phyloP scores from a whole-genome alignment of 2,113 vertebrate genomes.

The Erythrocercus mccallii region DNA sequence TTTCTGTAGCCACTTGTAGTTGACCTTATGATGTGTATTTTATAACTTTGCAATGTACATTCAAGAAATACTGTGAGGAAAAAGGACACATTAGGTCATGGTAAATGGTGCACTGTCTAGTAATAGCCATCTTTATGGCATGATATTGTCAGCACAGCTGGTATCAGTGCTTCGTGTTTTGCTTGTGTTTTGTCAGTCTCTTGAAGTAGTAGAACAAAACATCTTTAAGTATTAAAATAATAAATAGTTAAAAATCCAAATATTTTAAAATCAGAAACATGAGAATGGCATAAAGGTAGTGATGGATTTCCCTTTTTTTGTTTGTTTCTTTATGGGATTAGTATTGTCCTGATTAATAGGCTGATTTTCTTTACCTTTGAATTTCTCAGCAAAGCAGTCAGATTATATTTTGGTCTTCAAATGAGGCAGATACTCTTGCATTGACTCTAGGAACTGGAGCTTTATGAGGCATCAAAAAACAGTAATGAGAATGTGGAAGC shows the following conservation, averaged over 20 bases:
- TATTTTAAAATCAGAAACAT: not conserved
- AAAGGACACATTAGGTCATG: not conserved
- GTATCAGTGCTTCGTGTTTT: not conserved
- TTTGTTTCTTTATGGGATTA: not conserved
- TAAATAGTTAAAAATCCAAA: not conserved
- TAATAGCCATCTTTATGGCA: not conserved
- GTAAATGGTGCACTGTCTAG: not conserved
- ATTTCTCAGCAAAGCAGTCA: not conserved
- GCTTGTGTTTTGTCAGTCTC: not conserved
- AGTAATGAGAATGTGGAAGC: not conserved
- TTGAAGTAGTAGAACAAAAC: not conserved
- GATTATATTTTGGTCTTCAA: not conserved
- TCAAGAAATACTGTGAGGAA: not conserved
- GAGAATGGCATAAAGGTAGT: not conserved
- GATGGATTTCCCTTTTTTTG: not conserved
- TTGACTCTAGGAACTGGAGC: not conserved
- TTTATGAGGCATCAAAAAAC: not conserved
- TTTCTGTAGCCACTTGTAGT: not conserved
- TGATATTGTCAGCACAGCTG: not conserved
- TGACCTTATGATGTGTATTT: not conserved
- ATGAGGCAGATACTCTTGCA: not conserved
- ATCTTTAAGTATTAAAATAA: not conserved
- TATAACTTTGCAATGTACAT: not conserved
- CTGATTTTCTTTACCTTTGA: not conserved
- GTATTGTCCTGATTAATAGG: not conserved